Evolutionary conservation across 2,888 invertebrate species (phyloP).

Genomic region (Oxyscelio sp.): DNA sequence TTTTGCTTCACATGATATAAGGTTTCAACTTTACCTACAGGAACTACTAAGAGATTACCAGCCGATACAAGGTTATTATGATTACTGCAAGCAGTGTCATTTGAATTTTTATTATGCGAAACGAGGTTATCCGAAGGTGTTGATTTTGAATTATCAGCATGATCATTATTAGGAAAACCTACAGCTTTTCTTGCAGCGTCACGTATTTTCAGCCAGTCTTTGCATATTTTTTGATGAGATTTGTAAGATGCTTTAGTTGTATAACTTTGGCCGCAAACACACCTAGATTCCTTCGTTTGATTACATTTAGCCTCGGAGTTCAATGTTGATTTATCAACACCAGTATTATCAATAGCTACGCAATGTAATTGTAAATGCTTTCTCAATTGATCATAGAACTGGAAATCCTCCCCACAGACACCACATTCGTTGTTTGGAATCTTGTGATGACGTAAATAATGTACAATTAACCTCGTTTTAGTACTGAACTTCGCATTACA

Average conservation of each 20-base stretch:
- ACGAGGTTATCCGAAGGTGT: too few species aligned
- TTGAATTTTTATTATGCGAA: neutral
- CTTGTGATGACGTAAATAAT: neutral
- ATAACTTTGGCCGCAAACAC: constrained; percentile 55
- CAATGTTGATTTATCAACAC: constrained; percentile 6
- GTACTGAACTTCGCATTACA: constrained; percentile 45
- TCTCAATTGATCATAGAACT: neutral
- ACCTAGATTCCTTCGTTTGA: constrained; percentile 24
- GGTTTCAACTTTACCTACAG: too few species aligned
- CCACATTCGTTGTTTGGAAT: constrained; percentile 50
- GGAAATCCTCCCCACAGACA: constrained; percentile 39
- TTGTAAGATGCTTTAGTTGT: constrained; percentile 33
- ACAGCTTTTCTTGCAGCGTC: constrained; percentile 37
- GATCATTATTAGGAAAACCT: too few species aligned
- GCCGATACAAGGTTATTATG: neutral
- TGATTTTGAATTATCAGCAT: too few species aligned
- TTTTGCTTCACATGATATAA: too few species aligned
- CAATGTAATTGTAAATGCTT: constrained; percentile 67
- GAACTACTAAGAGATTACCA: too few species aligned
- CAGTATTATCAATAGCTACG: constrained; percentile 48
- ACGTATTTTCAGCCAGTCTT: constrained; percentile 47
- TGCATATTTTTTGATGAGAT: constrained; percentile 58
- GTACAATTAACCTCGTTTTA: too few species aligned
- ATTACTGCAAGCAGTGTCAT: neutral
- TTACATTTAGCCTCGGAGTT: constrained; percentile 32